A percentile compares a stretch with the other conserved stretches of the same genome.
phyloP scores from a whole-genome alignment of 2,888 invertebrate genomes.

The Drosophila hawaiiensis region DNA sequence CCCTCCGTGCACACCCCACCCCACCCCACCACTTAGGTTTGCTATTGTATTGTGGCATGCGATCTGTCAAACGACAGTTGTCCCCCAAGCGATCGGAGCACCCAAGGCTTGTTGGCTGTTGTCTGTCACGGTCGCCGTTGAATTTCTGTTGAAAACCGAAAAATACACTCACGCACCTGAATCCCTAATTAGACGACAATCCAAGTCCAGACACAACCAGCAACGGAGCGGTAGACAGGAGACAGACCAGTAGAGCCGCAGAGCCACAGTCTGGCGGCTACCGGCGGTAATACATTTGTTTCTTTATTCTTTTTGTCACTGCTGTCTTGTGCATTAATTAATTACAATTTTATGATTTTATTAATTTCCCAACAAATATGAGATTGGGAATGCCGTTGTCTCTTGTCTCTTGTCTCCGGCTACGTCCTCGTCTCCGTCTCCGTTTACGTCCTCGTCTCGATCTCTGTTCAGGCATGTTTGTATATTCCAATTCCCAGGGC shows the following conservation, averaged over 20 bases:
- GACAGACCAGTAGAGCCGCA: conserved; percentile 5
- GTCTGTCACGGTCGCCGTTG: conserved; percentile 56
- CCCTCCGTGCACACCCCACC: background rate
- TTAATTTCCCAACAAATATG: conserved; percentile 74
- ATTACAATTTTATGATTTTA: conserved; percentile 79
- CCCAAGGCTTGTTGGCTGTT: conserved; percentile 46
- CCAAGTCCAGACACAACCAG: conserved; percentile 22
- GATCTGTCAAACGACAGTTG: conserved; percentile 64
- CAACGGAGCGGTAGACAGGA: conserved; percentile 3
- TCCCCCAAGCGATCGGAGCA: conserved; percentile 31
- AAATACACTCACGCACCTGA: conserved; percentile 80
- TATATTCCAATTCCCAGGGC: conserved; percentile 81
- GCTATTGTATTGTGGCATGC: conserved; percentile 47
- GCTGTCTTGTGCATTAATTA: conserved; percentile 72
- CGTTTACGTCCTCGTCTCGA: background rate
- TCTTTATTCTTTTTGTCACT: conserved; percentile 40
- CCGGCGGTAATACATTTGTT: conserved; percentile 69
- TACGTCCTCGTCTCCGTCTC: conserved; percentile 14
- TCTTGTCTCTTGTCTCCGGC: conserved; percentile 14
- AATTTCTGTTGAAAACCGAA: conserved; percentile 74
- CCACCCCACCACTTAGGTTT: conserved; percentile 18
- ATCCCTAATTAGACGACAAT: conserved; percentile 70
- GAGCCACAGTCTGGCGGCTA: conserved; percentile 43
- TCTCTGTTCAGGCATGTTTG: conserved; percentile 10
- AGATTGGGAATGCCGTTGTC: conserved; percentile 30